Base-by-base conservation (phyloP, 2,797 vertebrate genomes). In the Amblyopsis hoosieri region DNA sequence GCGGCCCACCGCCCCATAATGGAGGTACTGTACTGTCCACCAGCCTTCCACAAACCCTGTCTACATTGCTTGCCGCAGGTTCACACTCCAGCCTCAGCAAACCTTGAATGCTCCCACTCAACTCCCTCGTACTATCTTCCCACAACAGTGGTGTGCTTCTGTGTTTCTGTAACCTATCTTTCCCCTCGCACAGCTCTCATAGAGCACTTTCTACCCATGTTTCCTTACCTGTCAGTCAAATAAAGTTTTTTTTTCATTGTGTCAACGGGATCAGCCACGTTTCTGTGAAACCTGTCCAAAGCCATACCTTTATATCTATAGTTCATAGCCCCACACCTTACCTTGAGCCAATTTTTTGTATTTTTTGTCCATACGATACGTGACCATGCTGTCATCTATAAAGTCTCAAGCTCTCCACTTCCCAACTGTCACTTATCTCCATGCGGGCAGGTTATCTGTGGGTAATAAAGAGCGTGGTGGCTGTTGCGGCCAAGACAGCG, bases 1-100 rank as follows among this genome's bases (percentile, higher is more conserved):
- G 96, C 0, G 94, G 95, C n/a, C 95, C 96, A 0, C 97, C 95
- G 0, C 92, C 95, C 0, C 94, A 94, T 85, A 93, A 95, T 0
- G 96, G 96, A 96, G 96, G 95, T 98, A 94, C 66, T 4, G 29
- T 5, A 1, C 58, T 51, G 64, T 45, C 46, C 45, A 19, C 29
- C 53, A 23, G 14, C 17, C 0, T 11, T 31, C 53, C 29, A 33
- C 50, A 13, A 15, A 13, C 4, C 50, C 7, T 53, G 12, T 52
- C 56, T 77, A 57, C 69, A 59, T 60, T 68, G 61, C 71, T 63
- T 68, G 60, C 70, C 54, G 57, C 67, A 45, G 57, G 66, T 55
- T 72, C 65, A 54, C 55, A 29, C 55, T 77, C 72, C 63, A 74
- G 60, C 78, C 61, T 87, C 79, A 83, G 79, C 81, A 60, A 23